These are phyloP conservation scores for Aptenodytes patagonicus DNA, from an alignment of 2,113 vertebrate genomes.

Conservation along the genomic window DNA sequence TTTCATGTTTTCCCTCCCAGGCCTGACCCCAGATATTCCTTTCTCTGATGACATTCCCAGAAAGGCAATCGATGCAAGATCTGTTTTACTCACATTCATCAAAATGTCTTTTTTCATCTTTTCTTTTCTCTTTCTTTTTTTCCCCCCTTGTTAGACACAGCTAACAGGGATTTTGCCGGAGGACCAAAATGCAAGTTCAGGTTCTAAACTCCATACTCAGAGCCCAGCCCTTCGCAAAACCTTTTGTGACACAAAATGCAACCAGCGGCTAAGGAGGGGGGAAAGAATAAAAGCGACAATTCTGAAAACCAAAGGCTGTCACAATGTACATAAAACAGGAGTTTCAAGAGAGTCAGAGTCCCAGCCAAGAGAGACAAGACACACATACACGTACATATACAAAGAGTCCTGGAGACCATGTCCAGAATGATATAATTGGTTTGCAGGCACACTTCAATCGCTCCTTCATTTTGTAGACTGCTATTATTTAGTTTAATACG, in stretches of 20 bases:
- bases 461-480: constrained; percentile 13
- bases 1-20: not conserved
- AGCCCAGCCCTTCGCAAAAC: not conserved
- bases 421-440: constrained; percentile 51
- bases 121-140: not conserved
- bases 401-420: constrained; percentile 4
- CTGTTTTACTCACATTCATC: not conserved
- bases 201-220: not conserved
- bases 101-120: not conserved
- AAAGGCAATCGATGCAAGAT: not conserved
- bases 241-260: constrained; percentile 19
- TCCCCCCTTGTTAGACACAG: not conserved
- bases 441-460: constrained; percentile 39
- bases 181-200: not conserved
- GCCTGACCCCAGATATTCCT: not conserved
- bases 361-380: not conserved
- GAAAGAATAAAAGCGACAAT: constrained; percentile 20
- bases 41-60: not conserved
- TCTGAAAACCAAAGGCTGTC: not conserved
- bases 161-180: not conserved
- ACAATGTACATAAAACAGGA: constrained; percentile 10
- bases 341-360: constrained; percentile 23
- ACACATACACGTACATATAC: not conserved
- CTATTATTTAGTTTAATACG: constrained; percentile 53
- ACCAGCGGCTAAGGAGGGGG: not conserved